phyloP scores from a whole-genome alignment of 2,888 invertebrate genomes.

The Eilema depressum region DNA sequence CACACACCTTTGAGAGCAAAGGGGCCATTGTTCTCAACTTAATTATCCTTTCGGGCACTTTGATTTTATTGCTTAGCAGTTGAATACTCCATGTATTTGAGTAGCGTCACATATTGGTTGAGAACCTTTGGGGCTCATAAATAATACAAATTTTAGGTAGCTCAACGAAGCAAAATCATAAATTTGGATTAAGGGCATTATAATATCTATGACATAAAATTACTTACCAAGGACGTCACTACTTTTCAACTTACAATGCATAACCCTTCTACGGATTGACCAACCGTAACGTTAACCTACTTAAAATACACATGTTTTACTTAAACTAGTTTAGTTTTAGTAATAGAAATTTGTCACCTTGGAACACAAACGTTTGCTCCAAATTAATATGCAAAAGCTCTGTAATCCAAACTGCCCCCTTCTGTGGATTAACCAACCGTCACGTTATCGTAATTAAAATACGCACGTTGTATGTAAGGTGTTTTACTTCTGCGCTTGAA shows the following conservation, averaged over 20 bases:
- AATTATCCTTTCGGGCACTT: conserved; percentile 48
- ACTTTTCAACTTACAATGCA: neutral
- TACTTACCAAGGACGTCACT: neutral
- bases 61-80: conserved; percentile 58
- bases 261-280: neutral
- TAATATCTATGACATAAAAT: conserved; percentile 1
- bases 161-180: neutral
- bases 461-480: too few relatives aligned
- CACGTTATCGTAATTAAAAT: too few relatives aligned
- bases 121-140: conserved; percentile 31
- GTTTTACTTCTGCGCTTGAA: too few relatives aligned
- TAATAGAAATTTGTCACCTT: neutral
- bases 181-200: neutral
- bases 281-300: neutral
- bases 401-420: neutral
- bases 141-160: neutral
- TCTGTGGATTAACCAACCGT: too few relatives aligned
- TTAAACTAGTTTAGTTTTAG: neutral
- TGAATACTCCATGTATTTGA: conserved; percentile 56
- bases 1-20: conserved; percentile 65
- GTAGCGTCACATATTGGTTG: conserved; percentile 43
- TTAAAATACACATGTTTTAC: neutral
- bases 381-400: neutral
- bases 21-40: conserved; percentile 58
- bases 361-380: neutral